phyloP scores from a whole-genome alignment of 2,113 vertebrate species.

The Corythornis vintsioides region DNA sequence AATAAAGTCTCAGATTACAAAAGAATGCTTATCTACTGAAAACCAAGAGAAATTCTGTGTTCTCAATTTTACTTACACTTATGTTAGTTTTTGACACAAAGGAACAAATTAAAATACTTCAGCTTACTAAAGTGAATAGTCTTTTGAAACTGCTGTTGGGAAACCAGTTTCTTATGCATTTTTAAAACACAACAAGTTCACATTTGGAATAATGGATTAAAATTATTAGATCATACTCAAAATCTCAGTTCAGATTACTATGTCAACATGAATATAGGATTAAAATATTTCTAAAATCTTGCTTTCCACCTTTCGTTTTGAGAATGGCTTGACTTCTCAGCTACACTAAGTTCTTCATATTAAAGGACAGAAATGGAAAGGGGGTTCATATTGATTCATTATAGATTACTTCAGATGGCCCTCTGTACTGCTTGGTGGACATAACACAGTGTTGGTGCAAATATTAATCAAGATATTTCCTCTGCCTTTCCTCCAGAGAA shows the following conservation, averaged over 20 bases:
- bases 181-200: neutral
- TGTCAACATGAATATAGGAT: neutral
- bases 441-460: neutral
- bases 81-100: conserved; percentile 2
- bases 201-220: neutral
- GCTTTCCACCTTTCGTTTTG: neutral
- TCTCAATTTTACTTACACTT: conserved; percentile 30
- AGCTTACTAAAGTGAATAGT: neutral
- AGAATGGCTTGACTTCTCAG: neutral
- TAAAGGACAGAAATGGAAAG: neutral
- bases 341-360: neutral
- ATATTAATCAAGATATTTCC: neutral
- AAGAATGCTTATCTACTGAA: neutral
- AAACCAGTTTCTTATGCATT: neutral
- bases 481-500: neutral
- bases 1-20: neutral
- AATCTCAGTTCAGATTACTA: neutral
- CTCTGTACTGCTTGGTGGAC: too few species aligned
- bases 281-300: neutral
- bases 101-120: neutral
- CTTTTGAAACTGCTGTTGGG: neutral
- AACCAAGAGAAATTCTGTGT: conserved; percentile 23
- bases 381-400: neutral
- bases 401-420: neutral
- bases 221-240: neutral